Evolutionary conservation across 2,888 invertebrate species (phyloP).

Genomic region (Notocelia uddmanniana): DNA sequence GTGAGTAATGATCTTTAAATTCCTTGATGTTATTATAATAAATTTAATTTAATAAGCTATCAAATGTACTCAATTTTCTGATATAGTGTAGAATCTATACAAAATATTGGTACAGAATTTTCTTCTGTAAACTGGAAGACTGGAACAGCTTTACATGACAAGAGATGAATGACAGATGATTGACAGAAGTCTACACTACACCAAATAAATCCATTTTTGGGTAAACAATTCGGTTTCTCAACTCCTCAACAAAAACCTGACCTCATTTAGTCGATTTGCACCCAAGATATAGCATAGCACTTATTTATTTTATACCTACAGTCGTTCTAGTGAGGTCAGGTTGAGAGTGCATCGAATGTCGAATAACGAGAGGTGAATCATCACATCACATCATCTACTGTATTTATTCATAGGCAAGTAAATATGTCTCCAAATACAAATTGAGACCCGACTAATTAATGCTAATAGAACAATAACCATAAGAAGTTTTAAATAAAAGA

Average conservation of each 20-base stretch:
- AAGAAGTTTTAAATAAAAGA: not conserved
- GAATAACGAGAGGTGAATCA: constrained; percentile 35
- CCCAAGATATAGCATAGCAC: not conserved
- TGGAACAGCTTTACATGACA: constrained; percentile 13
- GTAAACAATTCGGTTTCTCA: constrained; percentile 35
- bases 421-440: constrained; percentile 7
- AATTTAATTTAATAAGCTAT: too few relatives aligned
- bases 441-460: not conserved
- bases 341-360: constrained; percentile 12
- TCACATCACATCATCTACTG: constrained; percentile 38
- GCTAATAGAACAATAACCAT: not conserved
- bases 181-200: constrained; percentile 8
- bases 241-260: not conserved
- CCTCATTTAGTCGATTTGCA: not conserved
- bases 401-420: constrained; percentile 35
- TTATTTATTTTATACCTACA: not conserved
- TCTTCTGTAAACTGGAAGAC: not conserved
- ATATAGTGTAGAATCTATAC: too few relatives aligned
- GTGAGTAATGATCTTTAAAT: too few relatives aligned
- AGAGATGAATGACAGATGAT: constrained; percentile 10
- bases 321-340: not conserved
- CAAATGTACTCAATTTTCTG: too few relatives aligned
- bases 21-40: too few relatives aligned
- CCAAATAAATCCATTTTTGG: constrained; percentile 18
- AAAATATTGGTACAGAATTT: too few relatives aligned